Percentiles rank a stretch among this genome's conserved stretches.
These are phyloP conservation scores for Riparia riparia DNA, from an alignment of 2,113 vertebrate genomes.

Conservation along the genomic window DNA sequence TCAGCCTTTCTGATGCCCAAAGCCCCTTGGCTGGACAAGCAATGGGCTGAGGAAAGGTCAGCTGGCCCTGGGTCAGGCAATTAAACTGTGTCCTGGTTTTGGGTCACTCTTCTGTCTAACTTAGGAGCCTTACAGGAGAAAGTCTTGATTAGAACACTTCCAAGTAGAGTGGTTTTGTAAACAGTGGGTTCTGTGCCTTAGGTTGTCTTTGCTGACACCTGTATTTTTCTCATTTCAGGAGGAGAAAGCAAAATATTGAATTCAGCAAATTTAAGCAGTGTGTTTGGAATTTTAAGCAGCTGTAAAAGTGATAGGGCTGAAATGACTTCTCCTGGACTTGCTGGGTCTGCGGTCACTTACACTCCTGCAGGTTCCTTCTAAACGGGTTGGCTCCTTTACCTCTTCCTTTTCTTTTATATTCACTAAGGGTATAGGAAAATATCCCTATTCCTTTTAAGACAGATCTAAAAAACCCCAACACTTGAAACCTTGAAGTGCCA, in stretches of 20 bases:
- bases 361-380: not conserved
- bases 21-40: not conserved
- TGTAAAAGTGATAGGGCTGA: not conserved
- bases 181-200: not conserved
- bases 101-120: not conserved
- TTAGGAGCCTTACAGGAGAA: not conserved
- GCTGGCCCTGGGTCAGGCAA: not conserved
- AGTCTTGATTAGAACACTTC: not conserved
- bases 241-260: not conserved
- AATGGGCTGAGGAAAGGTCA: not conserved
- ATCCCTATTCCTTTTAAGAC: not conserved
- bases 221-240: not conserved
- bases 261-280: not conserved
- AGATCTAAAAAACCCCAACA: not conserved
- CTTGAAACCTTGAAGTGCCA: not conserved
- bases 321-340: not conserved
- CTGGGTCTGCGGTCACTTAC: accelerated
- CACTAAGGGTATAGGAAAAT: not conserved
- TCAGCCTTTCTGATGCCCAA: not conserved
- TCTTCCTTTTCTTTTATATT: not conserved
- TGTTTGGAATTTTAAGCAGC: not conserved
- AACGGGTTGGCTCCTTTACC: not conserved
- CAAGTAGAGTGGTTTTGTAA: not conserved
- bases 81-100: not conserved
- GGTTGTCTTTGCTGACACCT: not conserved